Conservation (phyloP, 1,140 invertebrate species). For the Diachasmimorpha longicaudata region DNA sequence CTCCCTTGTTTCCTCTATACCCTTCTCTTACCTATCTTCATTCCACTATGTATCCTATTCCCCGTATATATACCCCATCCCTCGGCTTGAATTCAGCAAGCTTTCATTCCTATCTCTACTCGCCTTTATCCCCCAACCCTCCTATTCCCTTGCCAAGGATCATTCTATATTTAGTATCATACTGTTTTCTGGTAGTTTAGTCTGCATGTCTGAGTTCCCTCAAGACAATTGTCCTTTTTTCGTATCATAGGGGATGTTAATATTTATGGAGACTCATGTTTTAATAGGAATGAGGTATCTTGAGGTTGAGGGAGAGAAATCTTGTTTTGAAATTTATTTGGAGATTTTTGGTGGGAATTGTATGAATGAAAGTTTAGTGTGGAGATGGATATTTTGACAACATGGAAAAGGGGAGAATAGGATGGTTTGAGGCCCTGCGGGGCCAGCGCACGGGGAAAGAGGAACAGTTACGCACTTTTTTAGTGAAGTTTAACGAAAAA, state of each 20-base stretch:
- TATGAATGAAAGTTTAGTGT: too few species aligned
- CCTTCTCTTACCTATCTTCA: slow-evolving; percentile 1
- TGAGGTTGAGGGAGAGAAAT: too few species aligned
- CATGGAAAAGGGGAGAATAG: too few species aligned
- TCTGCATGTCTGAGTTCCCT: slow-evolving; percentile 1
- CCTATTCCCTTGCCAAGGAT: not conserved
- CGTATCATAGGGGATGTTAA: not conserved
- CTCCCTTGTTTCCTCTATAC: not conserved
- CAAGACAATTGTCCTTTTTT: not conserved
- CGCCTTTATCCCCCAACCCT: not conserved
- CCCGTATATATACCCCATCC: not conserved
- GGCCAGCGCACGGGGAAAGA: too few species aligned
- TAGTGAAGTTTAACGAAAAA: too few species aligned
- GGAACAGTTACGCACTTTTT: too few species aligned
- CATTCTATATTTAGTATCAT: slow-evolving; percentile 5
- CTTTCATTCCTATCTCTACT: slow-evolving; percentile 9
- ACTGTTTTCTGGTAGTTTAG: not conserved
- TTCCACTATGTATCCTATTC: slow-evolving; percentile 1
- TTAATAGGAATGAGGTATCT: too few species aligned
- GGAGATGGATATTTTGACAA: too few species aligned
- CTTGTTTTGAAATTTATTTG: too few species aligned
- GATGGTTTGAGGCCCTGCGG: too few species aligned
- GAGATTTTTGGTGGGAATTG: too few species aligned
- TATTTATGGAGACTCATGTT: not conserved
- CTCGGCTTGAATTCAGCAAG: slow-evolving; percentile 3